These are phyloP conservation scores for Alloplasta piceator DNA, from an alignment of 2,888 invertebrate species.

Conservation along the genomic window DNA sequence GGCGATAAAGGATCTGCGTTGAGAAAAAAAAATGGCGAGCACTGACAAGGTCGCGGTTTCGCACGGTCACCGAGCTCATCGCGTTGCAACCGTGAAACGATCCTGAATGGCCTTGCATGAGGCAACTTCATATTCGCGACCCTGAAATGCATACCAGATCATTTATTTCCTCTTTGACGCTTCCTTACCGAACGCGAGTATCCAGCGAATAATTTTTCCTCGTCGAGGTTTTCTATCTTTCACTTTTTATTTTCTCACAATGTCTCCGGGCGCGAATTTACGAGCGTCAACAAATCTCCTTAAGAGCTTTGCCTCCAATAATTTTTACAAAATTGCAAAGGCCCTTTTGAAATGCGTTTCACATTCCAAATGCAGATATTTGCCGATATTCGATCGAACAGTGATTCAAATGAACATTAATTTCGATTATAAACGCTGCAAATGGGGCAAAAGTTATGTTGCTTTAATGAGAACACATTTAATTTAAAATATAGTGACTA, in stretches of 20 bases:
- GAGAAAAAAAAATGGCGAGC: slow-evolving; percentile 29
- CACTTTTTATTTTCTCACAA: not conserved
- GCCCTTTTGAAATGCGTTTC: too few species aligned
- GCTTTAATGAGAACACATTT: too few species aligned
- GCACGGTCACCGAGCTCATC: slow-evolving; percentile 35
- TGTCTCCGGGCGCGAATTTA: not conserved
- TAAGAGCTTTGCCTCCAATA: not conserved
- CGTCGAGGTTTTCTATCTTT: slow-evolving; percentile 14
- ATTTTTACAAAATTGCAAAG: too few species aligned
- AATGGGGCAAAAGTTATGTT: too few species aligned
- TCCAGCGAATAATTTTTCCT: slow-evolving; percentile 39
- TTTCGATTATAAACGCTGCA: too few species aligned
- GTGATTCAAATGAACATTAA: too few species aligned
- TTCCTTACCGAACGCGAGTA: slow-evolving; percentile 24
- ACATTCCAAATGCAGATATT: too few species aligned
- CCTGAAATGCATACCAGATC: slow-evolving; percentile 51
- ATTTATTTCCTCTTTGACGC: slow-evolving; percentile 42
- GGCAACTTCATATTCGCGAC: slow-evolving; percentile 41
- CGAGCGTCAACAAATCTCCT: not conserved
- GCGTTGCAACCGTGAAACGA: slow-evolving; percentile 57
- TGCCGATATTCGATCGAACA: too few species aligned
- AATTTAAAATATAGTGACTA: too few species aligned
- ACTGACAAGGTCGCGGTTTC: slow-evolving; percentile 57
- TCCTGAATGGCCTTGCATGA: slow-evolving; percentile 37
- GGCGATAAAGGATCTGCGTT: slow-evolving; percentile 24